A percentile compares a stretch with the other conserved stretches of the same genome.
Evolutionary conservation across 1,140 invertebrate species (phyloP).

Genomic region (Drosophila ironensis): DNA sequence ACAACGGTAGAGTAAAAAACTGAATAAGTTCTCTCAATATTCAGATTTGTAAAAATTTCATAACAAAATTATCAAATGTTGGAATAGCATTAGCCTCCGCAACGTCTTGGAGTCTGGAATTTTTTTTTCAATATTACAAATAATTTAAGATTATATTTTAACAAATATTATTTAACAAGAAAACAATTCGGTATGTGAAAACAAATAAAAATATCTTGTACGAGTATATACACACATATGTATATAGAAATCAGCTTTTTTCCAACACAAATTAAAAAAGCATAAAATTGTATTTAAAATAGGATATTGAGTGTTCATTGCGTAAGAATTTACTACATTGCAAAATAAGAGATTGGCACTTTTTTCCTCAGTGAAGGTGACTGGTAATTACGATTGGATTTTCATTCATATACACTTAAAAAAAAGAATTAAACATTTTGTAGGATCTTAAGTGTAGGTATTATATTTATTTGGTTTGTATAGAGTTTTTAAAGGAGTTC

Average conservation of each 20-base stretch:
- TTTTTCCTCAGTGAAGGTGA: conserved; percentile 15
- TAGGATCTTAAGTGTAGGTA: neutral
- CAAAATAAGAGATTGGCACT: conserved; percentile 52
- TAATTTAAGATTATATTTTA: conserved; percentile 5
- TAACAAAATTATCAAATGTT: too few species aligned
- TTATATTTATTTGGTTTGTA: neutral
- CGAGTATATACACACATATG: too few species aligned
- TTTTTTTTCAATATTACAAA: too few species aligned
- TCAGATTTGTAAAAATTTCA: conserved; percentile 7
- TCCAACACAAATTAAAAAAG: too few species aligned
- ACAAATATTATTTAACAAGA: conserved; percentile 29
- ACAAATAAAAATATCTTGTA: neutral
- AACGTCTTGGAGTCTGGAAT: too few species aligned
- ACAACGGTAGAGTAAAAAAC: conserved; percentile 30
- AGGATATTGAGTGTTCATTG: too few species aligned
- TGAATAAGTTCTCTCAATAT: conserved; percentile 3
- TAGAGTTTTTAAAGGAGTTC: conserved; percentile 3
- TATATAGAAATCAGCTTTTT: neutral
- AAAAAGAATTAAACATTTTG: conserved; percentile 1
- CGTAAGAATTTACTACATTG: too few species aligned
- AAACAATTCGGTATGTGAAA: conserved; percentile 2
- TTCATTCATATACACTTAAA: conserved; percentile 1
- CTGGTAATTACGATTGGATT: conserved; percentile 1
- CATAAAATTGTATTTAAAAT: neutral
- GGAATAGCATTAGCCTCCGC: too few species aligned